These are phyloP conservation scores for Pinna nobilis DNA, from an alignment of 1,140 invertebrate genomes.

Conservation along the genomic window DNA sequence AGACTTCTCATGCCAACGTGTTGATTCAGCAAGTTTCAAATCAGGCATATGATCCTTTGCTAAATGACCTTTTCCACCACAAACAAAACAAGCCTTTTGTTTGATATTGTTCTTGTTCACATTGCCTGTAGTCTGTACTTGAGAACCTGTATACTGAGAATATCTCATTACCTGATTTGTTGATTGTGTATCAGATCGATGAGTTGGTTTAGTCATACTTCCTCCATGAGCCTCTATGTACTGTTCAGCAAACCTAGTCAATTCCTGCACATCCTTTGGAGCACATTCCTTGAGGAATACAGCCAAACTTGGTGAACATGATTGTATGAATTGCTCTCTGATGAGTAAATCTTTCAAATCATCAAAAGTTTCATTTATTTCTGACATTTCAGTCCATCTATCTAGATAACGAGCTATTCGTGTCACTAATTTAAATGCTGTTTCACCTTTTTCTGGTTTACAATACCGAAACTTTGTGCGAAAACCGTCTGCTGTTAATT, in stretches of 20 bases:
- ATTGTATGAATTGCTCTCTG: slow-evolving; percentile 15
- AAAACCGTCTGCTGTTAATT: slow-evolving; percentile 9
- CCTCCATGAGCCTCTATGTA: slow-evolving; percentile 21
- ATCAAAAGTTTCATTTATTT: neutral
- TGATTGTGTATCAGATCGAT: neutral
- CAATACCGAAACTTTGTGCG: slow-evolving; percentile 7
- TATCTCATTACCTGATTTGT: neutral
- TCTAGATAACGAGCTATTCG: slow-evolving; percentile 10
- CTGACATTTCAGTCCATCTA: slow-evolving; percentile 9
- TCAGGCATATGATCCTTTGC: neutral
- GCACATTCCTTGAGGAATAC: slow-evolving; percentile 20
- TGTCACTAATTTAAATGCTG: slow-evolving; percentile 15
- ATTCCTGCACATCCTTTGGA: slow-evolving; percentile 5
- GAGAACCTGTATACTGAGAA: neutral
- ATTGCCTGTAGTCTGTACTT: neutral
- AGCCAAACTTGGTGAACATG: neutral
- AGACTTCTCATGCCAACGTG: neutral
- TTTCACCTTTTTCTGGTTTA: slow-evolving; percentile 32
- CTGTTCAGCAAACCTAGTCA: slow-evolving; percentile 18
- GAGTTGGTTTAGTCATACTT: neutral
- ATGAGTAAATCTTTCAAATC: slow-evolving; percentile 24
- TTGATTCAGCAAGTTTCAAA: too few species aligned
- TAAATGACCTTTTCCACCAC: neutral
- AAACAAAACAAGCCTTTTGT: neutral
- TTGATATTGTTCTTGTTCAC: neutral